Conservation (phyloP, 2,797 vertebrate genomes). For the Huso huso region DNA sequence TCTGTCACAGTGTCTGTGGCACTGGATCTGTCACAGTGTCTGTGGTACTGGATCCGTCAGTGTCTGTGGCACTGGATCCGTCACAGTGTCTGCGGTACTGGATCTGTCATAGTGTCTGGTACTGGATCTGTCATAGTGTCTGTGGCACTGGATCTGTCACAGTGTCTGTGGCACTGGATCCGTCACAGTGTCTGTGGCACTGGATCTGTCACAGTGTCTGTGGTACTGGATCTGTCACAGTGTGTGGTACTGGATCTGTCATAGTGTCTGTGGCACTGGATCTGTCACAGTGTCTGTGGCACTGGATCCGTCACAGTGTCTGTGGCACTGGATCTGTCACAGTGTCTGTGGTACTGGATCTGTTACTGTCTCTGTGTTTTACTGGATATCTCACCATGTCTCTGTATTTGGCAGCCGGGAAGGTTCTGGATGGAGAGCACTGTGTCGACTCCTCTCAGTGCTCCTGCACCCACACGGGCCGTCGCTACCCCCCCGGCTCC, state of each 20-base stretch:
- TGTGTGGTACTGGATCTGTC: conserved; percentile 2
- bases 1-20: conserved; percentile 9
- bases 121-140: no score
- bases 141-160: conserved; percentile 7
- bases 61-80: neutral
- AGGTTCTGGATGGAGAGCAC: conserved; percentile 74
- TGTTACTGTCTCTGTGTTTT: conserved; percentile 5
- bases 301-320: no score
- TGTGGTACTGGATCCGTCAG: neutral
- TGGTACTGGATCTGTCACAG: conserved; percentile 8
- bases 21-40: neutral
- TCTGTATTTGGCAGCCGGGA: conserved; percentile 60
- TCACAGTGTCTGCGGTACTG: no score
- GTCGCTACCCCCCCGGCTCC: conserved; percentile 73
- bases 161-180: neutral
- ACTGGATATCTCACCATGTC: no score
- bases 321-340: no score
- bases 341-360: neutral
- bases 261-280: neutral
- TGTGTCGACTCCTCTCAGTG: conserved; percentile 78
- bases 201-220: no score
- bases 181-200: no score
- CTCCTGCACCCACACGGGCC: conserved; percentile 79
- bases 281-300: neutral
- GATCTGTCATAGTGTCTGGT: no score